Conservation (phyloP, 2,797 vertebrate species). For the Triplophysa bombifrons region DNA sequence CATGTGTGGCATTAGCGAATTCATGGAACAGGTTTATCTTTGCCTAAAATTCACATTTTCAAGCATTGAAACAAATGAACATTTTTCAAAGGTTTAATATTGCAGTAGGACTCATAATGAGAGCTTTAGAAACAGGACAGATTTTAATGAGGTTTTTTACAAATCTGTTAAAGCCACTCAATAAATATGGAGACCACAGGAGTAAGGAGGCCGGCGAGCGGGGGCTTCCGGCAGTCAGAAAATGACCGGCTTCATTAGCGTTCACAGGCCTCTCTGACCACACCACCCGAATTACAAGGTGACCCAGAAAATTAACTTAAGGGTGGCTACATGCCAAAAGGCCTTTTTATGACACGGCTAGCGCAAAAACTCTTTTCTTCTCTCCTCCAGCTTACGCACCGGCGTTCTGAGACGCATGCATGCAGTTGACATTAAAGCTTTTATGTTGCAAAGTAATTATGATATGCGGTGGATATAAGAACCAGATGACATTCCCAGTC, state of each 20-base stretch:
- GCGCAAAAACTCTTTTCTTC: slow-evolving; percentile 6
- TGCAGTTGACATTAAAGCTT: slow-evolving; percentile 68
- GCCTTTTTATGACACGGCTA: slow-evolving; percentile 33
- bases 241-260: slow-evolving; percentile 41
- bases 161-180: slow-evolving; percentile 19
- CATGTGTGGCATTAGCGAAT: neutral
- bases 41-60: neutral
- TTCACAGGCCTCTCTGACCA: slow-evolving; percentile 37
- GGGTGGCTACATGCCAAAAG: slow-evolving; percentile 22
- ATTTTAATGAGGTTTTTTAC: slow-evolving; percentile 3
- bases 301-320: slow-evolving; percentile 53
- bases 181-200: slow-evolving; percentile 15
- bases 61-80: neutral
- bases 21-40: neutral
- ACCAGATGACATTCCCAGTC: slow-evolving; percentile 81
- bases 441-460: slow-evolving; percentile 75
- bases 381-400: neutral
- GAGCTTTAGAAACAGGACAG: neutral
- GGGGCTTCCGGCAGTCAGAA: slow-evolving; percentile 30
- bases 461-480: slow-evolving; percentile 75
- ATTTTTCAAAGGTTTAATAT: slow-evolving; percentile 1
- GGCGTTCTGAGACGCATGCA: slow-evolving; percentile 46
- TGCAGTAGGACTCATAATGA: neutral
- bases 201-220: slow-evolving; percentile 31
- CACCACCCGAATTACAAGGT: slow-evolving; percentile 52